A percentile compares a stretch with the other conserved stretches of the same genome.
Evolutionary conservation across 2,113 vertebrate species (phyloP).

Genomic region (Sphaerodactylus townsendi): DNA sequence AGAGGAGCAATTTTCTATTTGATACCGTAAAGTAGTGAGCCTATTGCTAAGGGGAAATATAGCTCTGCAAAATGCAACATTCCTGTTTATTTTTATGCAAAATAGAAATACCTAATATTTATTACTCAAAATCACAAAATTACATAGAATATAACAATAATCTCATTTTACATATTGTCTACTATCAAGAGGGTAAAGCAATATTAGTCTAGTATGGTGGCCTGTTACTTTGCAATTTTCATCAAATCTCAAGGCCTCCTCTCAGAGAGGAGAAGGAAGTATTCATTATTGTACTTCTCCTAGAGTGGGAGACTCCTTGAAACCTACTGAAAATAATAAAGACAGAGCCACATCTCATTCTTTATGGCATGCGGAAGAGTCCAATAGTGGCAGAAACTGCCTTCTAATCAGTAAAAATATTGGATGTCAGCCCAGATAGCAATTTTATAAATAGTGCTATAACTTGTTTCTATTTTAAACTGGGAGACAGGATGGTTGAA

Average conservation of each 20-base stretch:
- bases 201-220: neutral
- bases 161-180: too few relatives aligned
- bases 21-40: neutral
- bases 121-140: neutral
- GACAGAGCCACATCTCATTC: neutral
- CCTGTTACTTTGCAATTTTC: neutral
- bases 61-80: neutral
- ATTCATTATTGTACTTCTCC: neutral
- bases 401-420: conserved; percentile 6
- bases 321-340: neutral
- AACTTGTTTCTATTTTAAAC: neutral
- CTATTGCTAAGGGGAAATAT: neutral
- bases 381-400: neutral
- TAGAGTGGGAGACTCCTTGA: neutral
- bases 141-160: neutral
- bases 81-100: neutral
- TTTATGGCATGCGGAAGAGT: neutral
- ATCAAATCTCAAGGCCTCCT: neutral
- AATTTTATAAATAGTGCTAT: conserved; percentile 22
- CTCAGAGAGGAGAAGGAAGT: neutral
- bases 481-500: neutral
- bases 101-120: neutral
- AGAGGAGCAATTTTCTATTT: too few relatives aligned
- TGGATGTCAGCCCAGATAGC: conserved; percentile 7
- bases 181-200: neutral